Percentiles rank a stretch among this genome's conserved stretches.
Evolutionary conservation across 2,888 invertebrate species (phyloP).

Genomic region (Cerastis leucographa): DNA sequence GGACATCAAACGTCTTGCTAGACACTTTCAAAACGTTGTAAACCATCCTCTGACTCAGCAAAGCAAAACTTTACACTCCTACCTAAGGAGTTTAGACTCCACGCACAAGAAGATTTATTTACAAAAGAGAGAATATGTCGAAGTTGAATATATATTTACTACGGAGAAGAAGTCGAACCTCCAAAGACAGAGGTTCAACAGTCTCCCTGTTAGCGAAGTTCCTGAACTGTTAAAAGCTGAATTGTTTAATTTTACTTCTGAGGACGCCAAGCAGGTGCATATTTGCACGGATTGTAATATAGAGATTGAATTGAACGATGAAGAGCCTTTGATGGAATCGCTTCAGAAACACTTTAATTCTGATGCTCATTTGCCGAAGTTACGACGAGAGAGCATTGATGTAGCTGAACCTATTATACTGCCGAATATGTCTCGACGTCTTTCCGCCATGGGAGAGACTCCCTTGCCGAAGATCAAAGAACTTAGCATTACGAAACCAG

Average conservation of each 20-base stretch:
- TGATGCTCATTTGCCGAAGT: constrained; percentile 83
- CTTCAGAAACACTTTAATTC: constrained; percentile 85
- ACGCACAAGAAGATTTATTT: constrained; percentile 82
- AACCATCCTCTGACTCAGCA: constrained; percentile 81
- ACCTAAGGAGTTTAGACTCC: constrained; percentile 79
- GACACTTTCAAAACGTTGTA: constrained; percentile 81
- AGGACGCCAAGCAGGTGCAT: constrained; percentile 85
- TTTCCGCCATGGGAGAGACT: constrained; percentile 84
- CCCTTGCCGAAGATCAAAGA: constrained; percentile 78
- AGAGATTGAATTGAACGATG: constrained; percentile 86
- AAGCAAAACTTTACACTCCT: constrained; percentile 76
- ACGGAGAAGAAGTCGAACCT: constrained; percentile 87
- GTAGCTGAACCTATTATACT: constrained; percentile 85
- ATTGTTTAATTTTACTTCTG: constrained; percentile 72
- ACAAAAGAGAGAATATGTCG: constrained; percentile 82
- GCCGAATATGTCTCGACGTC: constrained; percentile 86
- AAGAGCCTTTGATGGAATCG: constrained; percentile 86
- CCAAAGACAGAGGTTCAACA: constrained; percentile 87
- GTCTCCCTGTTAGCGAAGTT: constrained; percentile 86
- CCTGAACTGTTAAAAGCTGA: constrained; percentile 86
- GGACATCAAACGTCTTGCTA: constrained; percentile 83
- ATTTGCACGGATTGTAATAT: constrained; percentile 87
- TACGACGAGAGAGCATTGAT: constrained; percentile 86
- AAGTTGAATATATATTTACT: constrained; percentile 88
- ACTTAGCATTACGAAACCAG: constrained; percentile 77